phyloP scores from a whole-genome alignment of 2,888 invertebrate genomes.

The Mesorhabditis sp. region DNA sequence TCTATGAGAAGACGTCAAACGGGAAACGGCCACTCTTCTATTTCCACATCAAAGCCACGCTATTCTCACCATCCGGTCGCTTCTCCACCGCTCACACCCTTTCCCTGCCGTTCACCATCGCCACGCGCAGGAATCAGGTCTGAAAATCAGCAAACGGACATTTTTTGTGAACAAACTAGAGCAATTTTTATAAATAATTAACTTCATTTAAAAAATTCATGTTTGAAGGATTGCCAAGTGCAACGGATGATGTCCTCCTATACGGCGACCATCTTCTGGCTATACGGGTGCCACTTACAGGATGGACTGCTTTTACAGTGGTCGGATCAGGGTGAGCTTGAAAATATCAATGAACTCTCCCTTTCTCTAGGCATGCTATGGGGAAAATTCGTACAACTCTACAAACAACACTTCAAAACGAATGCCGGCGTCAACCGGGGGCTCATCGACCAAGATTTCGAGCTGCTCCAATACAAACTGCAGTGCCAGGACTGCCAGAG shows the following conservation, averaged over 20 bases:
- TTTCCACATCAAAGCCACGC: conserved; percentile 52
- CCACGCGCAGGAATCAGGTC: conserved; percentile 52
- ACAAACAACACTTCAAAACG: conserved; percentile 50
- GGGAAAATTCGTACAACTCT: conserved; percentile 54
- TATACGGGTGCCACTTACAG: conserved; percentile 49
- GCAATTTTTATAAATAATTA: not conserved
- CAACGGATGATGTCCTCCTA: conserved; percentile 57
- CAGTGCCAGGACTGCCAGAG: conserved; percentile 51
- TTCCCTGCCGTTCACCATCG: conserved; percentile 54
- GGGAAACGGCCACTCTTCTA: conserved; percentile 56
- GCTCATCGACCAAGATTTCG: conserved; percentile 50
- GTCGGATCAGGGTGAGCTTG: conserved; percentile 27
- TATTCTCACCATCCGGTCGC: conserved; percentile 47
- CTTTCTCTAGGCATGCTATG: conserved; percentile 45
- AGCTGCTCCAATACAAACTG: conserved; percentile 50
- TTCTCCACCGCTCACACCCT: conserved; percentile 55
- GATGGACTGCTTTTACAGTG: conserved; percentile 50
- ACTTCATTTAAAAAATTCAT: not conserved
- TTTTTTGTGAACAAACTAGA: not conserved
- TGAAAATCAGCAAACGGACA: not conserved
- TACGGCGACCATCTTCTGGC: conserved; percentile 56
- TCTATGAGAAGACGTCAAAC: conserved; percentile 26
- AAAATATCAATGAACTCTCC: not conserved
- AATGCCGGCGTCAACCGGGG: conserved; percentile 51
- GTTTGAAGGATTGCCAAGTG: conserved; percentile 54